Evolutionary conservation across 2,888 invertebrate species (phyloP), one percentile per base, ranked within the genome.

Genomic region (Luperina testacea): DNA sequence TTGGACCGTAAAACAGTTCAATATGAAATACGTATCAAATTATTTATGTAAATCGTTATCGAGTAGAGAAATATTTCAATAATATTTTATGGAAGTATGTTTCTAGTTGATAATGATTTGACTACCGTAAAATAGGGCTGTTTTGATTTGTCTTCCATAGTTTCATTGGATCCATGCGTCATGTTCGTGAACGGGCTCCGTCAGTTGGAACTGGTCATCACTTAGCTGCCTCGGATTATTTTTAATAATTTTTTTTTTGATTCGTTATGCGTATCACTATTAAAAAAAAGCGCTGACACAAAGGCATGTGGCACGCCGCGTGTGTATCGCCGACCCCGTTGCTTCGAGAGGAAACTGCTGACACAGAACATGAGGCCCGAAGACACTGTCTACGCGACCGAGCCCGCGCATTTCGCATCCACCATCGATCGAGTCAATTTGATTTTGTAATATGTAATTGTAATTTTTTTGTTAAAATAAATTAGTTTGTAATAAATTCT

Each of bases 1-100:
- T 77, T 82, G 64, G 61, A 63, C 75, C 59, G 72, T 84, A 72
- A 87, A 81, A 75, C 57, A 59, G 57, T 77, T 61, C 51, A 69
- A 84, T 69, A 82, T 59, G 48, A 70, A 71, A 71, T 69, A 51
- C 20, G 27, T 68, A 45, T 45, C 48, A 68, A 80, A 32, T 77
- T 42, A 77, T 77, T 82, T 63, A 69, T 75, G 20, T 42, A 17
- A 53, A n/a, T 24, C 64, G 20, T 64, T 64, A 38, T 64, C 38
- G 64, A 38, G 38, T 64, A 11, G 24, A 20, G 11, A 38, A 64
- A 64, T 38, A 64, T 64, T 64, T 24, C 48, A 72, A 32, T n/a
- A 71, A 6, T n/a, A 51, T 53, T 64, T 59, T 71, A 65, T 71
- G 20, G 24, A 38, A 51, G 15, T n/a, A 51, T 48, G 42, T 71